A percentile compares a stretch with the other conserved stretches of the same genome.
These are phyloP conservation scores for Scaptomyza reducta DNA, from an alignment of 2,888 invertebrate genomes.

Conservation along the genomic window DNA sequence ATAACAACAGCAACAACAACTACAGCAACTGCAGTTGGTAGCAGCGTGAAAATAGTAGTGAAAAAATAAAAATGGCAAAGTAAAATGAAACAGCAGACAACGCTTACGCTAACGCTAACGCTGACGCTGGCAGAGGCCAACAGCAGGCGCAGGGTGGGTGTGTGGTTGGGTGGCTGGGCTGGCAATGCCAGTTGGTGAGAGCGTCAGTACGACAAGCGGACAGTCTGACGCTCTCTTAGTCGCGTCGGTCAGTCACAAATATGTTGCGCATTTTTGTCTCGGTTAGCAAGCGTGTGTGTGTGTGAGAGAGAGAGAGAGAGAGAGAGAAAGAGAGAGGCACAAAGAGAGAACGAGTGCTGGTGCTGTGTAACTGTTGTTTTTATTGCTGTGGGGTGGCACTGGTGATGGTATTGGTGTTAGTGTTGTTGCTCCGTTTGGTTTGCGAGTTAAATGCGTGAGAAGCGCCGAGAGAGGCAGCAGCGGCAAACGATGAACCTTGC, in stretches of 20 bases:
- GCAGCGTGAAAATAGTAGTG: conserved; percentile 79
- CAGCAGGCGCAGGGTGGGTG: conserved; percentile 49
- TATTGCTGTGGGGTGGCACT: conserved; percentile 51
- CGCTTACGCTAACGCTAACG: conserved; percentile 41
- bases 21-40: conserved; percentile 49
- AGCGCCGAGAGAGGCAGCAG: conserved; percentile 51
- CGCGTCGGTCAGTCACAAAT: conserved; percentile 77
- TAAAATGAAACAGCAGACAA: conserved; percentile 64
- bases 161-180: conserved; percentile 39
- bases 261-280: conserved; percentile 77
- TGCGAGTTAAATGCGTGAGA: conserved; percentile 74
- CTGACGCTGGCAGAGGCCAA: conserved; percentile 22
- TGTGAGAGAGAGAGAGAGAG: conserved; percentile 15
- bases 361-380: conserved; percentile 75
- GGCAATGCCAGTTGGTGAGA: conserved; percentile 34
- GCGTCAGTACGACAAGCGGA: conserved; percentile 23
- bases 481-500: conserved; percentile 76
- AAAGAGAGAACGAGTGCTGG: conserved; percentile 48
- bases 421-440: conserved; percentile 28
- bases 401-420: conserved; percentile 32
- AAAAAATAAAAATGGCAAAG: conserved; percentile 58
- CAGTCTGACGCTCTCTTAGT: conserved; percentile 46
- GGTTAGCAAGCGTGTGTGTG: conserved; percentile 18
- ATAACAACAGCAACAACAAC: conserved; percentile 26
- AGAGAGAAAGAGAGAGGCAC: conserved; percentile 7